A percentile compares a stretch with the other conserved stretches of the same genome.
These are phyloP conservation scores for Stegastes partitus DNA, from an alignment of 2,113 vertebrate genomes.

Conservation along the genomic window DNA sequence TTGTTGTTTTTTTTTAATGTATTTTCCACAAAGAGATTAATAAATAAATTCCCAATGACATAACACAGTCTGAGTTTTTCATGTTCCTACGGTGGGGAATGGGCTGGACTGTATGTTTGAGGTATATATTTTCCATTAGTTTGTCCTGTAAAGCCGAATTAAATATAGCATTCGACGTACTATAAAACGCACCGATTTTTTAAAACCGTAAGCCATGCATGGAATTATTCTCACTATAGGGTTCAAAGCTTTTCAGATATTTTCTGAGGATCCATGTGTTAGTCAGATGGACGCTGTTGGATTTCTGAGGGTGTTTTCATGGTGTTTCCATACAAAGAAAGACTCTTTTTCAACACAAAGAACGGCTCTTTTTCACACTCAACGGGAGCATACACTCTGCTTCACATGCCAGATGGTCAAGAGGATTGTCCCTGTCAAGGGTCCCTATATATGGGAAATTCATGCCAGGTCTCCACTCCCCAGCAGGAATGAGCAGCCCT, in stretches of 20 bases:
- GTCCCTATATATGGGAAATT: constrained; percentile 16
- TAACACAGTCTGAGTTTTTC: not conserved
- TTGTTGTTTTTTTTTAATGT: not conserved
- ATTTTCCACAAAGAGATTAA: not conserved
- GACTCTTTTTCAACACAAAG: not conserved
- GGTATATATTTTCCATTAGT: not conserved
- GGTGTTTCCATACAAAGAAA: not conserved
- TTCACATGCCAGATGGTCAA: constrained; percentile 50
- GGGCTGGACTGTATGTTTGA: not conserved
- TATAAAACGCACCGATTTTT: not conserved
- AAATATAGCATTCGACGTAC: constrained; percentile 5
- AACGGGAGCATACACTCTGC: not conserved
- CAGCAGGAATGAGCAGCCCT: constrained; percentile 33
- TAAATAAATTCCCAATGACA: not conserved
- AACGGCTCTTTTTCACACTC: constrained; percentile 1
- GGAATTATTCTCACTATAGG: constrained; percentile 20
- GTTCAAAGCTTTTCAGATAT: constrained; percentile 28
- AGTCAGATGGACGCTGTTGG: constrained; percentile 17
- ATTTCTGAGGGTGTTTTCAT: constrained; percentile 25
- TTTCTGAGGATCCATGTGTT: not conserved
- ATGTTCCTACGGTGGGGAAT: not conserved
- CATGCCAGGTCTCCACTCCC: constrained; percentile 18
- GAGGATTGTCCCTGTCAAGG: constrained; percentile 13
- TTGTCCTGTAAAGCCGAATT: constrained; percentile 13
- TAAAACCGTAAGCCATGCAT: not conserved